These are phyloP conservation scores for Chloroclystis v-ata DNA, from an alignment of 2,888 invertebrate genomes.

Conservation along the genomic window DNA sequence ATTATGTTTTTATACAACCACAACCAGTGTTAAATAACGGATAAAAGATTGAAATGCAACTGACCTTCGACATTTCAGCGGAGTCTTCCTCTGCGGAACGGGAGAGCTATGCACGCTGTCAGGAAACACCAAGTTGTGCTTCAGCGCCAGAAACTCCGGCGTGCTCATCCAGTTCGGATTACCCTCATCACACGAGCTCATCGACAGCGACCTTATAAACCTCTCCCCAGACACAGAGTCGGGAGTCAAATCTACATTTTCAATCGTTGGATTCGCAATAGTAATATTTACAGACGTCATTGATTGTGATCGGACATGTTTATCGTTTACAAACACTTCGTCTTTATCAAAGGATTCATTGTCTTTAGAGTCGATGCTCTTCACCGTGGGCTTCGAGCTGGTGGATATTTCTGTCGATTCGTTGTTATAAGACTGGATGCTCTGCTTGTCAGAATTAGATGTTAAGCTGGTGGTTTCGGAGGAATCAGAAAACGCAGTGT, in stretches of 20 bases:
- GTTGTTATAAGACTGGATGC: constrained; percentile 67
- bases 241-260: constrained; percentile 83
- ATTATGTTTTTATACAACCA: too few relatives aligned
- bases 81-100: constrained; percentile 80
- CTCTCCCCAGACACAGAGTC: constrained; percentile 78
- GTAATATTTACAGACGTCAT: constrained; percentile 82
- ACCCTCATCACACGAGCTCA: constrained; percentile 84
- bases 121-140: constrained; percentile 88
- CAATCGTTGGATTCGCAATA: constrained; percentile 85
- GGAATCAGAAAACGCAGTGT: constrained; percentile 72
- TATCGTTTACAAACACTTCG: constrained; percentile 60
- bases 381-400: constrained; percentile 63
- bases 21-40: too few relatives aligned
- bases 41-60: constrained; percentile 16
- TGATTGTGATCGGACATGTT: constrained; percentile 75
- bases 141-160: constrained; percentile 87
- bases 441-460: constrained; percentile 74
- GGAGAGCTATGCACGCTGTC: constrained; percentile 89
- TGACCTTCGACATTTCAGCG: constrained; percentile 80
- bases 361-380: constrained; percentile 60
- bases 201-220: constrained; percentile 80
- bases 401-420: constrained; percentile 62
- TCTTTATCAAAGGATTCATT: constrained; percentile 57
- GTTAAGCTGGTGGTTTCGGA: constrained; percentile 74
- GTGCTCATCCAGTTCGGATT: constrained; percentile 89